phyloP scores from a whole-genome alignment of 2,797 vertebrate species.

The Mormyrops attenuatus region DNA sequence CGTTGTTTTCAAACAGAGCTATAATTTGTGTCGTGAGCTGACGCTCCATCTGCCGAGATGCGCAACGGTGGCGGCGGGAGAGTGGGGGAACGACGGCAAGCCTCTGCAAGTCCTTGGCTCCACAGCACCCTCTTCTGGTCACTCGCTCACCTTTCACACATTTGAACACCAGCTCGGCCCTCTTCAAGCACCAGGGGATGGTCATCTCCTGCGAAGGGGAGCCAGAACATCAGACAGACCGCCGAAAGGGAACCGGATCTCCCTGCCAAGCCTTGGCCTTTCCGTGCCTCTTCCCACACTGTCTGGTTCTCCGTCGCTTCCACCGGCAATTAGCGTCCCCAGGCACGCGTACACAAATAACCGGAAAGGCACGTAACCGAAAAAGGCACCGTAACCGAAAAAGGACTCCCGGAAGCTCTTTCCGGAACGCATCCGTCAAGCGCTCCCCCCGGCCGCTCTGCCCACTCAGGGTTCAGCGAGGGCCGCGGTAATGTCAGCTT shows the following conservation, averaged over 20 bases:
- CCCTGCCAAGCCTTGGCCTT: neutral
- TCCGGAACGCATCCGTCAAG: constrained; percentile 61
- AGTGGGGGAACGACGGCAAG: neutral
- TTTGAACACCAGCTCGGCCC: constrained; percentile 82
- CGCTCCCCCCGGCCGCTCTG: constrained; percentile 49
- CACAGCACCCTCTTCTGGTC: neutral
- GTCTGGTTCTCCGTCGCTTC: constrained; percentile 28
- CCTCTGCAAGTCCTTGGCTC: neutral
- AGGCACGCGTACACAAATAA: constrained; percentile 14
- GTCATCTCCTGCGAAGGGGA: constrained; percentile 64
- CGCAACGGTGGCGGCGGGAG: neutral
- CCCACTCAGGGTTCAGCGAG: constrained; percentile 55
- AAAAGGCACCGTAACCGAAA: constrained; percentile 38
- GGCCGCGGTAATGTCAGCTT: constrained; percentile 49
- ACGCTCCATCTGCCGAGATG: neutral
- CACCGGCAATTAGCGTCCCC: constrained; percentile 53
- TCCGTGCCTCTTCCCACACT: constrained; percentile 32
- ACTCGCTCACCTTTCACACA: constrained; percentile 83
- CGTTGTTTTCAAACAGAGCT: constrained; percentile 5
- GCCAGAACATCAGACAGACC: constrained; percentile 25
- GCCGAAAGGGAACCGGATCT: neutral
- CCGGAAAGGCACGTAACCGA: constrained; percentile 9
- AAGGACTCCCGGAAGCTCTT: constrained; percentile 54
- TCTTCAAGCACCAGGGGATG: constrained; percentile 71
- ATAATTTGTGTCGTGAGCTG: constrained; percentile 16